Conservation (phyloP, 2,888 invertebrate species). For the Trachelus troglodyta region DNA sequence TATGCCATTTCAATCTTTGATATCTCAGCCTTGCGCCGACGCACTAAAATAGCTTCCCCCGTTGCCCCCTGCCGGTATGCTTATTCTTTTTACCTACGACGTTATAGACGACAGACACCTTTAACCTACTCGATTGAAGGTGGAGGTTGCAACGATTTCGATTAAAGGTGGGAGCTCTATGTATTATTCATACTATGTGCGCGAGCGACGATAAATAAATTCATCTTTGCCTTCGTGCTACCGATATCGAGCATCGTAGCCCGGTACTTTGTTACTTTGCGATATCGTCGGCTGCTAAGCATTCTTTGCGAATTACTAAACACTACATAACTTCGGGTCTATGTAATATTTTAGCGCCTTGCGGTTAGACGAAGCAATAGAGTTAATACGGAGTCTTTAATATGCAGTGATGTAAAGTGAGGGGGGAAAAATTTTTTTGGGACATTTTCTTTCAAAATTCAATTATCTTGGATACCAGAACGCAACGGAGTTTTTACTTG, state of each 20-base stretch:
- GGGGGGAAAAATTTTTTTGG: background rate
- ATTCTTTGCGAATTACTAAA: background rate
- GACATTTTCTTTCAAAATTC: background rate
- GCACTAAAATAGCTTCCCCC: background rate
- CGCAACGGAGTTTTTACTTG: background rate
- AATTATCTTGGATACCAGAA: background rate
- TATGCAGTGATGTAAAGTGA: background rate
- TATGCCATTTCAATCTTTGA: background rate
- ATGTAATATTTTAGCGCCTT: background rate
- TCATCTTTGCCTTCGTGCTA: background rate
- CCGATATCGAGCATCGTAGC: background rate
- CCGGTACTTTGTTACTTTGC: background rate
- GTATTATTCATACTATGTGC: slow-evolving; percentile 3
- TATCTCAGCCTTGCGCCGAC: background rate
- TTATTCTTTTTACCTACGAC: background rate
- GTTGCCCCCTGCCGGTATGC: background rate
- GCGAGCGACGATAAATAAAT: slow-evolving; percentile 2
- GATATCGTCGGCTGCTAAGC: background rate
- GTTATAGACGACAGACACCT: background rate
- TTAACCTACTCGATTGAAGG: background rate
- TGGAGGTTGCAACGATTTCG: slow-evolving; percentile 1
- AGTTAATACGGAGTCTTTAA: background rate
- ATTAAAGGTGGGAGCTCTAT: background rate
- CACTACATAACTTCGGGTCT: background rate
- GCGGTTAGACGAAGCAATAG: background rate